Evolutionary conservation across 2,888 invertebrate species (phyloP).

Genomic region (Liopterus haemorrhoidalis): DNA sequence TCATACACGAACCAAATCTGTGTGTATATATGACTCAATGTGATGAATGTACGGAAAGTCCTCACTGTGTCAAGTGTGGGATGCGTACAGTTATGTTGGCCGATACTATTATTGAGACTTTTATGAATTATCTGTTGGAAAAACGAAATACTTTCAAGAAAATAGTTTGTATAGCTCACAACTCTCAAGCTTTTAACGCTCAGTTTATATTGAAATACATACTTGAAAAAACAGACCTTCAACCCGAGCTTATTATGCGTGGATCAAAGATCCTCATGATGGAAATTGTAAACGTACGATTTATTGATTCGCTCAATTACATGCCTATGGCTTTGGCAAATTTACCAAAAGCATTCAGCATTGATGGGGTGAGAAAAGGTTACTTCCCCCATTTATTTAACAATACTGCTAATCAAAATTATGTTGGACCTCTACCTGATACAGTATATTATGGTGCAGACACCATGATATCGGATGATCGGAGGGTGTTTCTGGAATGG

Average conservation of each 20-base stretch:
- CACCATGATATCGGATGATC: slow-evolving; percentile 23
- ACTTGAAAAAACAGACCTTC: slow-evolving; percentile 8
- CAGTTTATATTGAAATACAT: slow-evolving; percentile 23
- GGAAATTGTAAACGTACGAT: slow-evolving; percentile 24
- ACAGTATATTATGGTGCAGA: slow-evolving; percentile 29
- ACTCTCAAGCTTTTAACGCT: slow-evolving; percentile 20
- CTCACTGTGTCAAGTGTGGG: slow-evolving; percentile 4
- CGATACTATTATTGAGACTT: slow-evolving; percentile 3
- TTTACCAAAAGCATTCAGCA: slow-evolving; percentile 34
- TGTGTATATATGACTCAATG: slow-evolving; percentile 20
- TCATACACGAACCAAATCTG: slow-evolving; percentile 22
- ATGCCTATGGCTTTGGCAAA: slow-evolving; percentile 33
- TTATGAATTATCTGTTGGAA: slow-evolving; percentile 9
- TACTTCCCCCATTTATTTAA: slow-evolving; percentile 35
- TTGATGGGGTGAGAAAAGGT: slow-evolving; percentile 29
- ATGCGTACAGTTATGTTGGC: not conserved
- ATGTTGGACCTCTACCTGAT: slow-evolving; percentile 29
- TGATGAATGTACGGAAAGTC: not conserved
- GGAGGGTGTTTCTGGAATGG: slow-evolving; percentile 29
- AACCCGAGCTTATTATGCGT: slow-evolving; percentile 27
- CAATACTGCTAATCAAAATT: slow-evolving; percentile 29
- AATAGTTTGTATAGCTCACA: slow-evolving; percentile 21
- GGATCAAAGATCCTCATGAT: slow-evolving; percentile 22
- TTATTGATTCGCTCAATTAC: slow-evolving; percentile 34
- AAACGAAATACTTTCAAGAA: slow-evolving; percentile 12